Evolutionary conservation across 2,113 vertebrate genomes (phyloP).

Genomic region (Tonatia bakeri): DNA sequence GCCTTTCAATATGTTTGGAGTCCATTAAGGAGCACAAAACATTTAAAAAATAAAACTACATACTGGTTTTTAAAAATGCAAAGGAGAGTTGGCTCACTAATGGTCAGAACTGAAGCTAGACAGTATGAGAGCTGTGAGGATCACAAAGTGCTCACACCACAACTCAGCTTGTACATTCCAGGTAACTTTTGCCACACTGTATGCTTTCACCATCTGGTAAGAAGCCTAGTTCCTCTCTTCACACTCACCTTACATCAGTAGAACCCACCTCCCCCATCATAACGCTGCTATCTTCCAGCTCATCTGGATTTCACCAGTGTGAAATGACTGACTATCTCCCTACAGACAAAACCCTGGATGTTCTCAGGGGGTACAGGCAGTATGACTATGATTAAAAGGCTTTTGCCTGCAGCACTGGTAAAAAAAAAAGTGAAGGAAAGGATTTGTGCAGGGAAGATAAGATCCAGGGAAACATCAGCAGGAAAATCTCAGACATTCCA

Average conservation of each 20-base stretch:
- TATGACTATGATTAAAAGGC: background rate
- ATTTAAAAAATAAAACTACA: background rate
- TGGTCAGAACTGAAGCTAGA: background rate
- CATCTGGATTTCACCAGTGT: background rate
- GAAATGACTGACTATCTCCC: background rate
- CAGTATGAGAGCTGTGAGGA: background rate
- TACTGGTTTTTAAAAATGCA: background rate
- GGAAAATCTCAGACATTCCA: too few relatives aligned
- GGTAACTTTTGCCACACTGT: background rate
- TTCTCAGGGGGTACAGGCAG: background rate
- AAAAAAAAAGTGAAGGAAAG: background rate
- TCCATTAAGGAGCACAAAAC: background rate
- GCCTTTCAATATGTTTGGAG: background rate
- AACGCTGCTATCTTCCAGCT: background rate
- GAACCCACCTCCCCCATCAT: background rate
- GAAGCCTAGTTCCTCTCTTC: background rate
- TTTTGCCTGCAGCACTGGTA: background rate
- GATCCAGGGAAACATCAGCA: background rate
- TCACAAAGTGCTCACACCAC: background rate
- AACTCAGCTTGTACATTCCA: background rate
- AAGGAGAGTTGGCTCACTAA: background rate
- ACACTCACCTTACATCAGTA: accelerated
- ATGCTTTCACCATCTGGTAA: background rate
- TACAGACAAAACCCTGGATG: background rate
- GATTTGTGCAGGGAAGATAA: background rate